These are phyloP conservation scores for Polyommatus icarus DNA, from an alignment of 2,888 invertebrate species.

Conservation along the genomic window DNA sequence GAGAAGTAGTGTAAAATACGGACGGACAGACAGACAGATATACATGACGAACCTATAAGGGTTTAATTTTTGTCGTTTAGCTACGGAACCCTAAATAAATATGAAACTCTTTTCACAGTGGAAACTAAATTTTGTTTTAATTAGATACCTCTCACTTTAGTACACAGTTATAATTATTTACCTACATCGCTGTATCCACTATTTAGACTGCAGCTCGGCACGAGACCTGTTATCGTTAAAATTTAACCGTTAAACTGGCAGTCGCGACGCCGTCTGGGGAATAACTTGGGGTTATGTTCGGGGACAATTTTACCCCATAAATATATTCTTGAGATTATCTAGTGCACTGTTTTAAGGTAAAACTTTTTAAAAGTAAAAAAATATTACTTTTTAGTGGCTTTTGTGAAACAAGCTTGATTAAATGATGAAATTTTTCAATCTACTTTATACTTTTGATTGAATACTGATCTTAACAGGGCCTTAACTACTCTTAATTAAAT, in stretches of 20 bases:
- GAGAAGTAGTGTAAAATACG: too few species aligned
- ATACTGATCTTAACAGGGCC: not conserved
- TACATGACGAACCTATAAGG: too few species aligned
- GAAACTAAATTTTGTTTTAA: not conserved
- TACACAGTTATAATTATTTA: not conserved
- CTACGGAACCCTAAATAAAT: not conserved
- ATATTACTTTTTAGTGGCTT: not conserved
- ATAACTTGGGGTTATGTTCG: conserved; percentile 11
- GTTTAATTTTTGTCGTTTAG: too few species aligned
- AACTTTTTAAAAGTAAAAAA: not conserved
- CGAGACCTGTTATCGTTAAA: conserved; percentile 27
- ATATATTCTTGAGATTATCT: conserved; percentile 3
- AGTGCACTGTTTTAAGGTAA: not conserved
- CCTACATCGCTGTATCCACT: not conserved
- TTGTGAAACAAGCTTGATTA: not conserved
- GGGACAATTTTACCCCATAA: not conserved
- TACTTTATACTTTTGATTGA: not conserved
- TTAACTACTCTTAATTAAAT: not conserved
- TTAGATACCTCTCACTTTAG: not conserved
- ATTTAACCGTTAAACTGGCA: conserved; percentile 23
- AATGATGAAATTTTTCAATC: not conserved
- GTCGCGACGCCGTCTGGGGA: conserved; percentile 20
- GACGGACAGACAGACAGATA: too few species aligned
- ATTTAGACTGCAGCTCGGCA: not conserved
- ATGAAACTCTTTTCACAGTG: not conserved